phyloP scores from a whole-genome alignment of 2,888 invertebrate species.

The Metallyticus violacea region DNA sequence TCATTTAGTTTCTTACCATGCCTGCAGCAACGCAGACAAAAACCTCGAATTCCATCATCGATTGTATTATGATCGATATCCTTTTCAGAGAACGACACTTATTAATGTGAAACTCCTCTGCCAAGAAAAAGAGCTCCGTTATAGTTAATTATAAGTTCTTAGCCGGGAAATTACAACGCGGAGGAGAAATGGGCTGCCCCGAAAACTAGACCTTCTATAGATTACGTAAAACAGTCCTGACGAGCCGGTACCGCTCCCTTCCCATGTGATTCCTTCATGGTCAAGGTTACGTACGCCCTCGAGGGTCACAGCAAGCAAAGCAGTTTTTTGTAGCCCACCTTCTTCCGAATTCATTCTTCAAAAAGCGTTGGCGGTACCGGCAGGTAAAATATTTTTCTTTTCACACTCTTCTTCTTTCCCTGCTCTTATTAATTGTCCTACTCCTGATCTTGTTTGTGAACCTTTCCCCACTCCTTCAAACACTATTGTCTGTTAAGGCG shows the following conservation, averaged over 20 bases:
- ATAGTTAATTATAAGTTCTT: neutral
- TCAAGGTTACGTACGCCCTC: neutral
- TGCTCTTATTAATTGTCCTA: too few species aligned
- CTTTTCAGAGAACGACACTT: neutral
- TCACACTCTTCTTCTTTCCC: too few species aligned
- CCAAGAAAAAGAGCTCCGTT: neutral
- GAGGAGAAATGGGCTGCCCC: neutral
- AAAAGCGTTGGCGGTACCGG: neutral
- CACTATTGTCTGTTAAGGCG: too few species aligned
- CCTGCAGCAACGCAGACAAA: neutral
- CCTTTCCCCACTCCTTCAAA: too few species aligned
- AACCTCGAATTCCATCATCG: neutral
- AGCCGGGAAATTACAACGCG: neutral
- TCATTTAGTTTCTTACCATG: neutral
- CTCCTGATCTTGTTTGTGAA: too few species aligned
- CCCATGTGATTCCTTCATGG: neutral
- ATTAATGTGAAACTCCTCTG: neutral
- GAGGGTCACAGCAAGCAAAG: neutral
- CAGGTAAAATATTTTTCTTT: neutral
- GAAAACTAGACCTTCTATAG: neutral
- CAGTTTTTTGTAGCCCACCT: neutral
- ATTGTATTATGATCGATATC: neutral
- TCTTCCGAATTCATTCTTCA: neutral
- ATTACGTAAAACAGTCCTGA: neutral
- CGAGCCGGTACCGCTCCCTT: neutral